A percentile compares a stretch with the other conserved stretches of the same genome.
phyloP scores from a whole-genome alignment of 2,888 invertebrate genomes.

The Esperia sulphurella region DNA sequence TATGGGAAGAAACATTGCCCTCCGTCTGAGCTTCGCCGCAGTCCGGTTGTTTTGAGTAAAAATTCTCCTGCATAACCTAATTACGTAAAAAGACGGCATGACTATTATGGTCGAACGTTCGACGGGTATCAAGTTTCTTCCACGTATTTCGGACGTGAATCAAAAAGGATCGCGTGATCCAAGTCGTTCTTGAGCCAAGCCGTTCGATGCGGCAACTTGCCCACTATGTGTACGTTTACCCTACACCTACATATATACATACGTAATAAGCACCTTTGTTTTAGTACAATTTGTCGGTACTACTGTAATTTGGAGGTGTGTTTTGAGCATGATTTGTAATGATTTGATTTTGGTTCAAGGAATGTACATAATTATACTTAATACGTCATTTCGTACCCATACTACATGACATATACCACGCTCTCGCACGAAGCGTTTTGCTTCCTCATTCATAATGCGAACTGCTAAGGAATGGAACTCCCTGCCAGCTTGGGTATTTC shows the following conservation, averaged over 20 bases:
- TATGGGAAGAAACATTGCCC: too few species aligned
- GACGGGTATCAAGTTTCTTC: slow-evolving; percentile 19
- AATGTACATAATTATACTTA: too few species aligned
- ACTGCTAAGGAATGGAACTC: too few species aligned
- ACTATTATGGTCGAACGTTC: slow-evolving; percentile 12
- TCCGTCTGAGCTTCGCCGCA: too few species aligned
- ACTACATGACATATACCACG: too few species aligned
- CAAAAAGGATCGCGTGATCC: slow-evolving; percentile 53
- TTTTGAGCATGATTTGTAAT: neutral
- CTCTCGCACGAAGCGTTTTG: too few species aligned
- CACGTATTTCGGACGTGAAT: slow-evolving; percentile 37
- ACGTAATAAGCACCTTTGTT: slow-evolving; percentile 42
- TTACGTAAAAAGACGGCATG: neutral
- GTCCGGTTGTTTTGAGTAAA: too few species aligned
- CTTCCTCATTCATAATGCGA: too few species aligned
- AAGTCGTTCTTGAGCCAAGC: slow-evolving; percentile 47
- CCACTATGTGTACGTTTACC: slow-evolving; percentile 28
- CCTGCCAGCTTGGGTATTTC: too few species aligned
- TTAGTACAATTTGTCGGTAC: slow-evolving; percentile 20
- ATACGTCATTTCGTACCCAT: too few species aligned
- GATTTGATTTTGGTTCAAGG: neutral
- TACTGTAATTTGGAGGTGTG: slow-evolving; percentile 1
- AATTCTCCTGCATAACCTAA: neutral
- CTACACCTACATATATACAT: slow-evolving; percentile 22
- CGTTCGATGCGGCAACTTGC: slow-evolving; percentile 40